A percentile compares a stretch with the other conserved stretches of the same genome.
Conservation (phyloP, 2,797 vertebrate species). For the Todus mexicanus region DNA sequence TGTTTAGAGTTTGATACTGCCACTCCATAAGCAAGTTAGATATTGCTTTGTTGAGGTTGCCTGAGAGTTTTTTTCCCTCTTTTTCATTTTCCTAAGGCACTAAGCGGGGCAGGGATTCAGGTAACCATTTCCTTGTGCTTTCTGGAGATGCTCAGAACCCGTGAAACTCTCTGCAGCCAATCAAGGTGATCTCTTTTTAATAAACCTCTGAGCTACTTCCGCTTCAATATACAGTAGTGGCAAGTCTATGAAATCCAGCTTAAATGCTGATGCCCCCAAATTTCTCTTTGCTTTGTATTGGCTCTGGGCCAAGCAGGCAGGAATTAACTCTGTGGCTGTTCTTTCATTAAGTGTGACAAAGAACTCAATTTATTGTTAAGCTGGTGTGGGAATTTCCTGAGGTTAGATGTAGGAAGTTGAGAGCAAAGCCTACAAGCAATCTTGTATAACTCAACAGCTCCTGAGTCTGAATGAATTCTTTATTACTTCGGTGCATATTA, state of each 20-base stretch:
- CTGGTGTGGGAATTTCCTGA: conserved; percentile 40
- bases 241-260: not conserved
- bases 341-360: conserved; percentile 38
- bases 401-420: conserved; percentile 18
- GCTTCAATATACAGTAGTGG: not conserved
- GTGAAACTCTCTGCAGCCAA: not conserved
- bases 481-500: not conserved
- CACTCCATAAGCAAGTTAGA: not conserved
- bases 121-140: not conserved
- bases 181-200: not conserved
- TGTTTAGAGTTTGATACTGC: not conserved
- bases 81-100: not conserved
- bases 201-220: not conserved
- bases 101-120: not conserved
- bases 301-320: not conserved
- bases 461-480: not conserved
- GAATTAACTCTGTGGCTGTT: conserved; percentile 39
- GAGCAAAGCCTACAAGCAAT: conserved; percentile 12
- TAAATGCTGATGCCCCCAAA: not conserved
- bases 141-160: not conserved
- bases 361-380: conserved; percentile 36
- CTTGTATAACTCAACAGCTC: not conserved
- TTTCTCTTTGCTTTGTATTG: conserved; percentile 1
- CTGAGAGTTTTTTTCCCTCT: not conserved
- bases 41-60: not conserved